Conservation (phyloP, 1,140 invertebrate genomes). For the Drosophila melanogaster region Release_6_plus_ISO1_MT NT_033779.5:17799001-17799500, state of each 20-base stretch:
- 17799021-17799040: constrained; percentile 86
- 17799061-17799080: constrained; percentile 86
- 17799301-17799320: constrained; percentile 87
- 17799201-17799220: constrained; percentile 88
- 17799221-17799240: constrained; percentile 87
- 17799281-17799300: constrained; percentile 87
- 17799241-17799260: constrained; percentile 86
- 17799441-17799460: constrained; percentile 87
- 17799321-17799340: constrained; percentile 88
- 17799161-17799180: constrained; percentile 87
- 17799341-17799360: constrained; percentile 87
- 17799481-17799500: constrained; percentile 89
- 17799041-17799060: constrained; percentile 89
- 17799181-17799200: constrained; percentile 89
- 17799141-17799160: constrained; percentile 88
- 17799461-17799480: constrained; percentile 89
- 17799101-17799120: constrained; percentile 86
- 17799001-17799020: constrained; percentile 87
- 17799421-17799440: constrained; percentile 90
- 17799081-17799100: constrained; percentile 86
- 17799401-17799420: constrained; percentile 90
- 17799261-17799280: constrained; percentile 87
- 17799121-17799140: constrained; percentile 84
- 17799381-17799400: constrained; percentile 89
- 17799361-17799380: constrained; percentile 85